phyloP scores from a whole-genome alignment of 2,797 vertebrate genomes.

The Aulostomus chinensis region DNA sequence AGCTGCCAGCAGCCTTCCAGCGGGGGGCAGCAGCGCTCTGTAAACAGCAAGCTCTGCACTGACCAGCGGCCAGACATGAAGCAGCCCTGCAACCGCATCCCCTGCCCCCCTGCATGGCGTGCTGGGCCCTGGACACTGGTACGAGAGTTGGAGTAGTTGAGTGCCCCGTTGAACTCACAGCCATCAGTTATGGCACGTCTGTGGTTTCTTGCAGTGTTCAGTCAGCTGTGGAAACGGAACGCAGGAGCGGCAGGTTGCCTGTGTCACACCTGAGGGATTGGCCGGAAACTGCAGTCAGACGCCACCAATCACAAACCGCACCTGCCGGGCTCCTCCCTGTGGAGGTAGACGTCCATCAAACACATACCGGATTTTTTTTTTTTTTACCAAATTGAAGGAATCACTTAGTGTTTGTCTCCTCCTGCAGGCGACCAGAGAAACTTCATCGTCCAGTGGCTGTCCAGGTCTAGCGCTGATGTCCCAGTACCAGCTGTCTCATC shows the following conservation, averaged over 20 bases:
- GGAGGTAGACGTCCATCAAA: slow-evolving; percentile 73
- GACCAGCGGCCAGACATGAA: slow-evolving; percentile 86
- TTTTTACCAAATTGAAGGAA: too few species aligned
- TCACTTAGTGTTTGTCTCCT: slow-evolving; percentile 21
- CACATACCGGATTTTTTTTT: fast-evolving
- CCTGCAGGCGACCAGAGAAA: slow-evolving; percentile 85
- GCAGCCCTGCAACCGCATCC: slow-evolving; percentile 86
- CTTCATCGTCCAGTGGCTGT: slow-evolving; percentile 92
- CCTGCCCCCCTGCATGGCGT: slow-evolving; percentile 89
- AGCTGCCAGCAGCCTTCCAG: slow-evolving; percentile 86
- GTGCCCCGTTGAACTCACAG: too few species aligned
- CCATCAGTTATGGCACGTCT: too few species aligned
- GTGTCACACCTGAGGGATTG: slow-evolving; percentile 81
- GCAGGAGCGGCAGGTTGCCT: slow-evolving; percentile 89
- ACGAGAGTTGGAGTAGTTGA: neutral
- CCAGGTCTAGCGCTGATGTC: slow-evolving; percentile 84
- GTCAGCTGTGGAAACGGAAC: slow-evolving; percentile 89
- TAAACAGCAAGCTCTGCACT: slow-evolving; percentile 89
- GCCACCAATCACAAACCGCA: slow-evolving; percentile 78
- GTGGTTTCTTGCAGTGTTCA: slow-evolving; percentile 91
- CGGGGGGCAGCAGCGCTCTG: slow-evolving; percentile 80
- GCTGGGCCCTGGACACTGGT: slow-evolving; percentile 92
- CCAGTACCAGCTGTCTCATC: slow-evolving; percentile 86
- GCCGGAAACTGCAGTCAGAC: slow-evolving; percentile 80
- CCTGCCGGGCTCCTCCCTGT: slow-evolving; percentile 85